Evolutionary conservation across 2,113 vertebrate genomes (phyloP).

Genomic region (Sorex fumeus): DNA sequence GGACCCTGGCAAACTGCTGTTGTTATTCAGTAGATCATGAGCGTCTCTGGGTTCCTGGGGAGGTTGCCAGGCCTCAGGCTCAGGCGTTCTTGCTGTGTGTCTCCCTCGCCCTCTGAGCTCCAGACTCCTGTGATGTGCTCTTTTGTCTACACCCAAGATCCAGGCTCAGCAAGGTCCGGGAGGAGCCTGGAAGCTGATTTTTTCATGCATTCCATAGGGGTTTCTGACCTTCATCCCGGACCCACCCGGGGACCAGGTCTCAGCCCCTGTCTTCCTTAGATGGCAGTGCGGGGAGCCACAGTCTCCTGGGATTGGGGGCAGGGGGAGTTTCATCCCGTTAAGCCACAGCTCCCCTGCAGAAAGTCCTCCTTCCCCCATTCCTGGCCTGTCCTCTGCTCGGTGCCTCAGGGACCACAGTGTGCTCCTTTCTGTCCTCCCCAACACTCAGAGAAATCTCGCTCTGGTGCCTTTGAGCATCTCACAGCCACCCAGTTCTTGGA

Average conservation of each 20-base stretch:
- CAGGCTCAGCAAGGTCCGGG: not conserved
- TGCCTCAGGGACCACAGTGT: not conserved
- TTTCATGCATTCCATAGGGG: not conserved
- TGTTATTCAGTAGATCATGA: rapidly evolving
- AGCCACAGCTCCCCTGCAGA: not conserved
- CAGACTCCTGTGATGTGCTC: not conserved
- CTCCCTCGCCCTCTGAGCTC: not conserved
- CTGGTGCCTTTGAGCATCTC: not conserved
- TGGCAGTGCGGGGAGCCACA: not conserved
- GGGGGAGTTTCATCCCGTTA: not conserved
- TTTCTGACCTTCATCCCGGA: not conserved
- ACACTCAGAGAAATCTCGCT: not conserved
- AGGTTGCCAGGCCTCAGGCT: not conserved
- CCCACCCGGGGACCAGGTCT: not conserved
- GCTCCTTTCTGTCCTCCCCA: not conserved
- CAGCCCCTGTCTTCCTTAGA: not conserved
- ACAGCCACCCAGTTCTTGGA: not conserved
- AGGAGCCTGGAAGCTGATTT: not conserved
- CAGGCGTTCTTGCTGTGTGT: not conserved
- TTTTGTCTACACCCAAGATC: not conserved
- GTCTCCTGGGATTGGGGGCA: too few species aligned
- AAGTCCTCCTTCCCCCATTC: not conserved
- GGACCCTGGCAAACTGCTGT: not conserved
- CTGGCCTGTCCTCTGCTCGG: not conserved
- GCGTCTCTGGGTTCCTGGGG: not conserved